Percentiles rank a stretch among this genome's conserved stretches.
Evolutionary conservation across 2,797 vertebrate species (phyloP).

Genomic region (Mormyrops attenuatus): DNA sequence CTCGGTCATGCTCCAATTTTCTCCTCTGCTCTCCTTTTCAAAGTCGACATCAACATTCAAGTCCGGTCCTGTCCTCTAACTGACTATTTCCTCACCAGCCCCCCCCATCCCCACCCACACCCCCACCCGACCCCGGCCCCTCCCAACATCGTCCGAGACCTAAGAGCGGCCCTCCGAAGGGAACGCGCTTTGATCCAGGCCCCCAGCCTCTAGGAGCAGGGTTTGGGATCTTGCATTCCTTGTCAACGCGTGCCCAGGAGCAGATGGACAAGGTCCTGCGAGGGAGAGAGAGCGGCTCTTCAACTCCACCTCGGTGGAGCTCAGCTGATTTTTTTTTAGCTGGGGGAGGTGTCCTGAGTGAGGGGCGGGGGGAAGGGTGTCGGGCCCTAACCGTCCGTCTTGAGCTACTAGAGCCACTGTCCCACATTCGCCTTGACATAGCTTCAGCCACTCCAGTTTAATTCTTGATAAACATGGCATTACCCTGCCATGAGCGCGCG

Average conservation of each 20-base stretch:
- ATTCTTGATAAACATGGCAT: constrained; percentile 34
- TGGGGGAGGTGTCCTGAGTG: neutral
- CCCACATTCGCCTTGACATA: constrained; percentile 7
- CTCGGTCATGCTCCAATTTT: neutral
- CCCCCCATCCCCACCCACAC: neutral
- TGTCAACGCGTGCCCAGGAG: constrained; percentile 49
- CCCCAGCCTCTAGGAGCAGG: constrained; percentile 36
- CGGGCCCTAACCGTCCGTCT: neutral
- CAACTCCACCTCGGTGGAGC: neutral
- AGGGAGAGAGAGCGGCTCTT: constrained; percentile 22
- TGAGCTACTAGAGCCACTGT: constrained; percentile 1
- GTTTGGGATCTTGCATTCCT: constrained; percentile 45
- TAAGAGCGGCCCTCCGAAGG: constrained; percentile 25
- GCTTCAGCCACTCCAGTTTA: constrained; percentile 27
- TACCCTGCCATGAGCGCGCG: constrained; percentile 42
- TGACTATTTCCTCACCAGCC: neutral
- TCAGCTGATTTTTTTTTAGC: neutral
- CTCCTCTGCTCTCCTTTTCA: constrained; percentile 31
- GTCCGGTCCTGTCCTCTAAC: constrained; percentile 27
- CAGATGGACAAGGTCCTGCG: constrained; percentile 40
- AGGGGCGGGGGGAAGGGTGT: neutral
- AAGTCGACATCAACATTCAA: constrained; percentile 29
- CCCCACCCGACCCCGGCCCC: neutral
- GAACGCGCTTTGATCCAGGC: constrained; percentile 39
- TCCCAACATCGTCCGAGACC: constrained; percentile 2